Evolutionary conservation across 2,113 vertebrate genomes (phyloP).

Genomic region (Cichladusa arquata): DNA sequence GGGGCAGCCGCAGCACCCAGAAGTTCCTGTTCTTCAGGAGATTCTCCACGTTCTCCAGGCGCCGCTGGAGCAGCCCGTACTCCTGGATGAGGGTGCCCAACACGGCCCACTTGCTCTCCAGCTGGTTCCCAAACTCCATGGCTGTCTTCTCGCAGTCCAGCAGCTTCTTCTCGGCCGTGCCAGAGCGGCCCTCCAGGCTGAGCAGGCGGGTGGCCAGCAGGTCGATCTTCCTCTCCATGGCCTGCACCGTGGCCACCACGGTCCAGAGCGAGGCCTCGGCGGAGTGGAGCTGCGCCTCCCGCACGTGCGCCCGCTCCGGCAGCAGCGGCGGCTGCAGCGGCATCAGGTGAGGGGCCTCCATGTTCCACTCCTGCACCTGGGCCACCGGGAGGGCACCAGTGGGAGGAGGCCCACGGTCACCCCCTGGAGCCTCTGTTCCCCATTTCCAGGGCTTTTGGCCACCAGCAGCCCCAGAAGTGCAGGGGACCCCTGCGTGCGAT

Average conservation of each 20-base stretch:
- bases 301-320: constrained; percentile 60
- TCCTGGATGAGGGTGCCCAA: constrained; percentile 78
- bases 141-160: constrained; percentile 74
- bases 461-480: background rate
- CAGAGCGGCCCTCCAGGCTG: constrained; percentile 72
- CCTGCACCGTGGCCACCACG: constrained; percentile 77
- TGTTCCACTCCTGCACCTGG: constrained; percentile 78
- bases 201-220: constrained; percentile 75
- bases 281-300: constrained; percentile 72
- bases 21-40: constrained; percentile 77
- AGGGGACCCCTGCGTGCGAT: accelerated
- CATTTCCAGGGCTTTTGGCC: accelerated
- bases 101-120: constrained; percentile 77
- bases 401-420: background rate
- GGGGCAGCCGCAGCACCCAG: constrained; percentile 76
- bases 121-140: constrained; percentile 72
- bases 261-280: constrained; percentile 80
- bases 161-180: constrained; percentile 75
- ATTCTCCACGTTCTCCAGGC: constrained; percentile 79
- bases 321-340: constrained; percentile 72
- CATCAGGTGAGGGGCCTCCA: constrained; percentile 70
- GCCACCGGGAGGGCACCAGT: background rate
- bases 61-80: constrained; percentile 73
- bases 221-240: constrained; percentile 78
- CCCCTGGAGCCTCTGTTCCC: accelerated